phyloP scores from a whole-genome alignment of 2,888 invertebrate genomes.

The Phaedon cochleariae region DNA sequence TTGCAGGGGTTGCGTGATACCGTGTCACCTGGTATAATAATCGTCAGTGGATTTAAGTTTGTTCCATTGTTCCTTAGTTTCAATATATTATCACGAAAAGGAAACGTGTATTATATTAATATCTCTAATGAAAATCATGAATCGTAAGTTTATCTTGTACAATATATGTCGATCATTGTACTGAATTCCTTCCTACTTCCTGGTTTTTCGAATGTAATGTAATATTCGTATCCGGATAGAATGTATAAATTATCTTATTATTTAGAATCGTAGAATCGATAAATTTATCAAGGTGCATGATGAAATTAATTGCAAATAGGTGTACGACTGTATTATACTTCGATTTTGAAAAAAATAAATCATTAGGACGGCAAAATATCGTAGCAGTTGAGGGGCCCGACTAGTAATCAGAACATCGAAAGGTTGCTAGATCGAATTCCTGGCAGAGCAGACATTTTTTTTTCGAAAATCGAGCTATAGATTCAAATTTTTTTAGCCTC shows the following conservation, averaged over 20 bases:
- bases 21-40: too few species aligned
- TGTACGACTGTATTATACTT: too few species aligned
- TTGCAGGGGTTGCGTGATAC: too few species aligned
- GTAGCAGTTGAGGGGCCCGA: too few species aligned
- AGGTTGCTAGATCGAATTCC: too few species aligned
- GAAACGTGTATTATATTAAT: neutral
- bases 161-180: neutral
- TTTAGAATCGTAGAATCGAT: neutral
- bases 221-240: neutral
- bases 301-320: neutral
- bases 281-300: neutral
- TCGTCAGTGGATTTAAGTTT: slow-evolving; percentile 32
- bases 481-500: too few species aligned
- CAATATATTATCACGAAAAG: neutral
- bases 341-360: too few species aligned
- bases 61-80: neutral
- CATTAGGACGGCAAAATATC: too few species aligned
- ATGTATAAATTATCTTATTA: neutral
- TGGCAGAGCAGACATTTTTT: too few species aligned
- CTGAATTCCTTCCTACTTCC: neutral
- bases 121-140: neutral
- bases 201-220: neutral
- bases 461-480: too few species aligned
- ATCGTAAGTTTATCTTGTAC: neutral
- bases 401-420: too few species aligned